A percentile compares a stretch with the other conserved stretches of the same genome.
These are phyloP conservation scores for Hydropsyche tenuis DNA, from an alignment of 1,140 invertebrate species.

Conservation along the genomic window DNA sequence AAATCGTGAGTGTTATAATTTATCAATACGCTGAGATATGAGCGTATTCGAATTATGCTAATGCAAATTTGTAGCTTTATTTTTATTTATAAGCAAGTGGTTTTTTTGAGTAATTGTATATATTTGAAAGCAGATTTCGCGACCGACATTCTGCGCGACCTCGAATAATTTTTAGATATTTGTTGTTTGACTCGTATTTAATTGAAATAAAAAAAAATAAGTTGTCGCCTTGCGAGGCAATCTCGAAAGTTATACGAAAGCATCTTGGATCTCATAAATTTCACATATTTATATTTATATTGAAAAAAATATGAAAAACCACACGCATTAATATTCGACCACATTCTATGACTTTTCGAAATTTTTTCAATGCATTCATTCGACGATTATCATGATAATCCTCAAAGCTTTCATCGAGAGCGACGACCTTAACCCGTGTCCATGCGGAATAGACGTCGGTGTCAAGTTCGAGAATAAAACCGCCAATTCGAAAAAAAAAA, in stretches of 20 bases:
- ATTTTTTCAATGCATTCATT: no score
- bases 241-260: neutral
- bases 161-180: conserved; percentile 35
- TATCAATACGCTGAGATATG: neutral
- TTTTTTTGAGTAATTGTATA: conserved; percentile 31
- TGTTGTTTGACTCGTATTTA: conserved; percentile 28
- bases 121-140: conserved; percentile 41
- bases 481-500: neutral
- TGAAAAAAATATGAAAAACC: neutral
- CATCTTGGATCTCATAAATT: neutral
- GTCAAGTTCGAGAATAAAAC: conserved; percentile 4
- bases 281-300: neutral
- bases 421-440: conserved; percentile 6
- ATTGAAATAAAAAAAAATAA: conserved; percentile 28
- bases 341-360: no score
- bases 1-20: no score
- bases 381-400: neutral
- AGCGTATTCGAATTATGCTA: neutral
- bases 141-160: conserved; percentile 34
- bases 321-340: neutral
- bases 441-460: neutral
- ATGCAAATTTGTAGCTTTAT: conserved; percentile 10
- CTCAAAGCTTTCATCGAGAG: conserved; percentile 1
- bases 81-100: conserved; percentile 22
- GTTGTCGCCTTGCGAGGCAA: conserved; percentile 24